Percentiles rank a stretch among this genome's conserved stretches.
phyloP scores from a whole-genome alignment of 2,888 invertebrate genomes.

The Alloplasta piceator region DNA sequence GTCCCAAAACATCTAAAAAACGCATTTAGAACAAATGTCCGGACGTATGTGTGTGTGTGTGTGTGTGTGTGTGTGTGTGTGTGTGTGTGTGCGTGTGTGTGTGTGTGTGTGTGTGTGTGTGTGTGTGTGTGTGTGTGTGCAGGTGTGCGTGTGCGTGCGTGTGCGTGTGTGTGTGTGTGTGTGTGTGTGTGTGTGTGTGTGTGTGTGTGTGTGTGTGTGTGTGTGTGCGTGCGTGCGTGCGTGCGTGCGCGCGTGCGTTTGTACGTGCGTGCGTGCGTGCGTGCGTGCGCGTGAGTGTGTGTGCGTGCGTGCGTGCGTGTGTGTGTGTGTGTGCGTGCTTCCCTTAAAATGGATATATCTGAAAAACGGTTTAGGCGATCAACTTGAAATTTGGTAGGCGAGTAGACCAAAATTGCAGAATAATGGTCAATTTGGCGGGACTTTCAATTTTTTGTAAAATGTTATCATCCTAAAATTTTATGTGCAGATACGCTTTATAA shows the following conservation, averaged over 20 bases:
- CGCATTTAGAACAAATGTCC: too few relatives aligned
- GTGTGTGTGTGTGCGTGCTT: conserved; percentile 2
- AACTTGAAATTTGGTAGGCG: not conserved
- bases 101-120: conserved; percentile 9
- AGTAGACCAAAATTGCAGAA: too few relatives aligned
- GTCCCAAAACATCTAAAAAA: too few relatives aligned
- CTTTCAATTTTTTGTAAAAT: too few relatives aligned
- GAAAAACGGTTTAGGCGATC: too few relatives aligned
- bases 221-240: conserved; percentile 9
- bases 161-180: conserved; percentile 9
- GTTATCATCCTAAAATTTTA: too few relatives aligned
- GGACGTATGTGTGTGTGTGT: not conserved
- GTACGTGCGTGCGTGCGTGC: conserved; percentile 9
- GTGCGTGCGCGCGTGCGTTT: conserved; percentile 4
- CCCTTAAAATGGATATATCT: too few relatives aligned
- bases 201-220: conserved; percentile 1
- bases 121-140: conserved; percentile 9
- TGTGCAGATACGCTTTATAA: too few relatives aligned
- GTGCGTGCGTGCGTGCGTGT: conserved; percentile 9
- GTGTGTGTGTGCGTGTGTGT: conserved; percentile 4
- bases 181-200: conserved; percentile 4
- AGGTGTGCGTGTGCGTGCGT: not conserved
- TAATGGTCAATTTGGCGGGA: too few relatives aligned
- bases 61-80: not conserved
- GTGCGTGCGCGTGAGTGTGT: conserved; percentile 3